Base-by-base conservation (phyloP, 2,113 vertebrate genomes). In the Monopterus albus region DNA sequence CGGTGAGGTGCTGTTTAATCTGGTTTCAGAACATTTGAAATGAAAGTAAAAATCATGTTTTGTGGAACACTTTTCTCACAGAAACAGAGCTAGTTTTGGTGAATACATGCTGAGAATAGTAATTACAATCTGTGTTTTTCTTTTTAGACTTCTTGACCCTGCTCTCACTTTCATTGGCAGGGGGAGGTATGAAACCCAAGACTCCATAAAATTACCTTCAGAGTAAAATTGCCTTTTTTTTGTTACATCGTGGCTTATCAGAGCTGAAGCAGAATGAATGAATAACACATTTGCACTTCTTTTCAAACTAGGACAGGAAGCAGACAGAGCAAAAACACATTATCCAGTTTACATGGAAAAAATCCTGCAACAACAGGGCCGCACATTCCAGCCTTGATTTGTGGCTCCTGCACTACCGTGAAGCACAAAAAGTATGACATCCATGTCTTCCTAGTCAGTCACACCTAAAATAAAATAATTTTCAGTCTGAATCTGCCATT, bases 361-460 rank as follows among this genome's bases (percentile, higher is more conserved):
- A 42, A 45, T 59, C 47, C 60, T 73, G 63, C 70, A 80, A 85
- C 74, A 75, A 84, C 72, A 85, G 62, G 69, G 57, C 71, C 70
- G 64, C 6, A 38, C 85, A 82, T 88, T 87, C 87, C 82, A 59
- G 60, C 52, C 55, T 60, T 87, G 81, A 91, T 88, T 83, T 82
- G 74, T 83, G 67, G 68, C 66, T 62, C 42, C 50, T 50, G 23
- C 20, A 31, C 15, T 23, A 58, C 63, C 29, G 66, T 72, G 45
- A 39, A 56, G 50, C 25, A 74, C 33, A 67, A 14, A 67, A 14
- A 74, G 56, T 65, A 63, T 66, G 69, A 61, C 15, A 70, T 11
- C 29, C 33, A 58, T 53, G 59, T 46, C 52, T 56, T 75, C 18
- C 33, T 18, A 49, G 39, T 55, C 26, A 56, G 33, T 45, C 38